Evolutionary conservation across 2,797 vertebrate genomes (phyloP), one percentile per base, ranked within the genome.

Genomic region (Crenuchus spilurus): DNA sequence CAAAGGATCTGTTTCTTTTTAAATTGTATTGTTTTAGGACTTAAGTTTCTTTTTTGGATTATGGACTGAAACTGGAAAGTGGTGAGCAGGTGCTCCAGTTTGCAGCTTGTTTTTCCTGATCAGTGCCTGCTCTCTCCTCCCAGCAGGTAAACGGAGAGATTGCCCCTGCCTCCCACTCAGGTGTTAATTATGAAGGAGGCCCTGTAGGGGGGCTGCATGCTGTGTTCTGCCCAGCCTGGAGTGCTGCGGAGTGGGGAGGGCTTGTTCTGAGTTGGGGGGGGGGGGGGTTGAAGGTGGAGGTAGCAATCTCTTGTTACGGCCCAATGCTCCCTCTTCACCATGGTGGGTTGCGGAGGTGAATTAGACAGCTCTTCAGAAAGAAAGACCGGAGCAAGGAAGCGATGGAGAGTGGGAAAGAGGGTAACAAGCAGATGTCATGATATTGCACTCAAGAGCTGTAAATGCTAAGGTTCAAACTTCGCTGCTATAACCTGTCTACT

Each of bases 171-270:
- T 87, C 88, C 90, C 76, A 87, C 87, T 88, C 84, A 88, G 85
- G 89, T 86, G 87, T 90, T 93, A 92, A 93, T 93, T 93, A 90
- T 88, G 86, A 75, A 52, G 60, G 81, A 84, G 85, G 84, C 81
- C 42, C 67, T 7, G 57, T 2, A 46, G 61, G 64, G 75, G 64
- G 35, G 65, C 64, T 61, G 80, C 75, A 76, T 78, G 58, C 75
- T 78, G 70, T 80, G 83, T 83, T 73, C 66, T 57, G 71, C 63
- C 70, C 68, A 69, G 71, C 52, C 51, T 77, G 78, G 79, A 70
- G 48, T 55, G 48, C 48, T 52, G 71, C 39, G 31, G 48, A 48
- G 60, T 76, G 57, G 54, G 60, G 54, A 42, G 63, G 41, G 74
- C 58, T 66, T 54, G 62, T 62, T 57, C 58, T 62, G 49, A 46